These are phyloP conservation scores for Acromyrmex echinatior DNA, from an alignment of 1,140 invertebrate genomes.

Conservation along the genomic window DNA sequence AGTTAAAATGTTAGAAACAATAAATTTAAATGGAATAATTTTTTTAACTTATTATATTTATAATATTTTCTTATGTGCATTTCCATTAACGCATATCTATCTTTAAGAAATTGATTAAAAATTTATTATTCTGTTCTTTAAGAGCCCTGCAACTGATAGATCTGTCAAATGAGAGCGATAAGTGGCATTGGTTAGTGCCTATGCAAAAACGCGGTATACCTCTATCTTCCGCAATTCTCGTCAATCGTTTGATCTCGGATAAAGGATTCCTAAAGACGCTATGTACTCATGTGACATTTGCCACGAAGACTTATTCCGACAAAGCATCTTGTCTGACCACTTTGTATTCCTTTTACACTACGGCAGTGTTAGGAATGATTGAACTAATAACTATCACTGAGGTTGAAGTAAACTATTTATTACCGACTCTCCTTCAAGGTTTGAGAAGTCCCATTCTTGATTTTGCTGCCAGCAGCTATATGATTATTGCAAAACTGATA, in stretches of 20 bases:
- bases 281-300: slow-evolving; percentile 89
- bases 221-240: slow-evolving; percentile 90
- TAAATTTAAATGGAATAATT: no score
- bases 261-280: slow-evolving; percentile 91
- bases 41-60: not conserved
- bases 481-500: slow-evolving; percentile 91
- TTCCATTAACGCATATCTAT: not conserved
- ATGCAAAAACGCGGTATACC: slow-evolving; percentile 92
- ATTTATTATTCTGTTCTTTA: slow-evolving; percentile 51
- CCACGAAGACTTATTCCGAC: slow-evolving; percentile 89
- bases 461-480: slow-evolving; percentile 91
- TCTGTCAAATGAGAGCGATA: slow-evolving; percentile 88
- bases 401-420: slow-evolving; percentile 89
- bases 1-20: no score
- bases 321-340: slow-evolving; percentile 89
- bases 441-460: slow-evolving; percentile 90
- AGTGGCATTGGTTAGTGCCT: slow-evolving; percentile 93
- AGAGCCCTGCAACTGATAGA: slow-evolving; percentile 92
- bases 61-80: not conserved
- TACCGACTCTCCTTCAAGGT: slow-evolving; percentile 91
- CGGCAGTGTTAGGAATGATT: slow-evolving; percentile 90
- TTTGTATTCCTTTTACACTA: slow-evolving; percentile 93
- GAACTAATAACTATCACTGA: slow-evolving; percentile 89
- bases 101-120: not conserved
- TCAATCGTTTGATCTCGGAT: slow-evolving; percentile 91